Percentiles rank a stretch among this genome's conserved stretches.
Conservation (phyloP, 2,888 invertebrate genomes). For the Lasioglossum malachurum region DNA sequence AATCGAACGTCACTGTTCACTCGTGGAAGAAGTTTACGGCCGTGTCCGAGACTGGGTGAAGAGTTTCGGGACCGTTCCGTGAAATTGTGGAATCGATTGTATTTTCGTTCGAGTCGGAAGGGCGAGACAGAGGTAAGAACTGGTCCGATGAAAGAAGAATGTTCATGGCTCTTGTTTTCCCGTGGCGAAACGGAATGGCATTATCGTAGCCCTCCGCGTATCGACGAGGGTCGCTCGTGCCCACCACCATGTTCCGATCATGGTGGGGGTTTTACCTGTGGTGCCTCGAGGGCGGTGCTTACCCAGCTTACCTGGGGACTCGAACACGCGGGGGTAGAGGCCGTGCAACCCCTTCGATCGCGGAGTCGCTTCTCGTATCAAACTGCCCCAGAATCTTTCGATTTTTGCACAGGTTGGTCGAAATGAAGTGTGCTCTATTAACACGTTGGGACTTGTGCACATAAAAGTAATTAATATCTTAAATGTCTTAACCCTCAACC, state of each 20-base stretch:
- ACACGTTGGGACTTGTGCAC: not conserved
- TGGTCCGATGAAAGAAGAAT: constrained; percentile 26
- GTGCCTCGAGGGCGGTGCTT: constrained; percentile 76
- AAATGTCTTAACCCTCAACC: too few species aligned
- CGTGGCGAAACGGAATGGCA: constrained; percentile 59
- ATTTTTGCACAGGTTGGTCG: not conserved
- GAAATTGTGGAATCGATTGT: constrained; percentile 24
- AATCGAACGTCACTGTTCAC: not conserved
- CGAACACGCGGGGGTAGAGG: constrained; percentile 28
- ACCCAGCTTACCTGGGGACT: constrained; percentile 23
- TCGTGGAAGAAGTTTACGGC: not conserved
- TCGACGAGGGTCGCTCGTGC: constrained; percentile 63
- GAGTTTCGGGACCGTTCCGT: not conserved
- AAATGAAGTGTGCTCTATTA: not conserved
- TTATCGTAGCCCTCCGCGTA: constrained; percentile 58
- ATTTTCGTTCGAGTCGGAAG: not conserved
- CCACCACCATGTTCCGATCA: constrained; percentile 59
- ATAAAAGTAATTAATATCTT: not conserved
- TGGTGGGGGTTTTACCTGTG: constrained; percentile 63
- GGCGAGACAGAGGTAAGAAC: not conserved
- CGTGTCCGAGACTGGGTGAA: not conserved
- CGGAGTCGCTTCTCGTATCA: not conserved
- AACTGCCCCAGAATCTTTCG: constrained; percentile 16
- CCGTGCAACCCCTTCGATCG: constrained; percentile 36
- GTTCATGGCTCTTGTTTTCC: constrained; percentile 62